These are phyloP conservation scores for Seladonia tumulorum DNA, from an alignment of 2,888 invertebrate species.

Conservation along the genomic window DNA sequence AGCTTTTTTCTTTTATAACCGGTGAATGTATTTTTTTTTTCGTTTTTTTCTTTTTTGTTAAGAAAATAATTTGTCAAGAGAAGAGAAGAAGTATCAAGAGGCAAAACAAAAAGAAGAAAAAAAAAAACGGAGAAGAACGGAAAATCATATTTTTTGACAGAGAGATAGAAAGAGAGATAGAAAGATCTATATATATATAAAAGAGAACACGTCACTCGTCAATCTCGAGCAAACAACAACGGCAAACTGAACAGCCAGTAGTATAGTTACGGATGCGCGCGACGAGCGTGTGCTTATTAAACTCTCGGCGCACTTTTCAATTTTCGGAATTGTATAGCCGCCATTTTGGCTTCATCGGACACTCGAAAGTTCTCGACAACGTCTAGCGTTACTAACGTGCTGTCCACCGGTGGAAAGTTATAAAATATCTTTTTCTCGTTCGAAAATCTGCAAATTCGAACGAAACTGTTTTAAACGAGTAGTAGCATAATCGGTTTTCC, in stretches of 20 bases:
- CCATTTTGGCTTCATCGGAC: not conserved
- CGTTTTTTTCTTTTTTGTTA: conserved; percentile 54
- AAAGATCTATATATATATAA: not conserved
- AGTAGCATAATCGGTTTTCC: not conserved
- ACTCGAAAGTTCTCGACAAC: not conserved
- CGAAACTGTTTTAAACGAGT: not conserved
- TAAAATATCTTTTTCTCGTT: not conserved
- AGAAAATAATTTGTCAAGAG: conserved; percentile 1
- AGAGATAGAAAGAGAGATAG: not conserved
- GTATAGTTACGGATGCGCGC: conserved; percentile 58
- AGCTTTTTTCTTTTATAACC: conserved; percentile 59
- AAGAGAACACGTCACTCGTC: conserved; percentile 53
- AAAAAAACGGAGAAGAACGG: not conserved
- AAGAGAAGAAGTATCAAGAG: not conserved
- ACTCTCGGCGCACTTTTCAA: conserved; percentile 37
- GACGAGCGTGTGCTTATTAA: conserved; percentile 65
- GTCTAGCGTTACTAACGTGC: rapidly evolving
- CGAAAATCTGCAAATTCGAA: not conserved
- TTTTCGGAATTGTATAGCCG: not conserved
- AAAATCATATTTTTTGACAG: not conserved
- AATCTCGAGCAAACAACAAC: conserved; percentile 67
- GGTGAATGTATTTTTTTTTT: conserved; percentile 35
- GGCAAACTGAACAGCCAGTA: conserved; percentile 66
- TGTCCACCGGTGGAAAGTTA: not conserved
- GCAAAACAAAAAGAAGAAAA: not conserved